Conservation (phyloP, 2,888 invertebrate genomes). For the Campoplex nolae region DNA sequence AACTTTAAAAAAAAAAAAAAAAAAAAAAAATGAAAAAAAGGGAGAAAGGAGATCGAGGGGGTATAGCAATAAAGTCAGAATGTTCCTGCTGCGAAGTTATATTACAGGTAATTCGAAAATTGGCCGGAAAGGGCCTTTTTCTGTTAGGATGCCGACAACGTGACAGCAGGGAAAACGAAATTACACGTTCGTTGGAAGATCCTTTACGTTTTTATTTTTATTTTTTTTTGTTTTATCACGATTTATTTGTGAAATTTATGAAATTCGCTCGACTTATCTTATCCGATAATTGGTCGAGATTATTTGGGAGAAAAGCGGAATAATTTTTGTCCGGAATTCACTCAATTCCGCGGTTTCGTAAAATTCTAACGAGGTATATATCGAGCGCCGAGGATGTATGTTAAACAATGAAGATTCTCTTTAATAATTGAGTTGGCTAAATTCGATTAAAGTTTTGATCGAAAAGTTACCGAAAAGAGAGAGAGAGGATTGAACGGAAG, state of each 20-base stretch:
- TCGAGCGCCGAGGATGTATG: not conserved
- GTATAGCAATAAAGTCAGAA: slow-evolving; percentile 50
- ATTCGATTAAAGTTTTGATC: slow-evolving; percentile 5
- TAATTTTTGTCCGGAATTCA: not conserved
- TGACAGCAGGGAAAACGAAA: slow-evolving; percentile 10
- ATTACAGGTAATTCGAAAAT: slow-evolving; percentile 40
- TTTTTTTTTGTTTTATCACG: not conserved
- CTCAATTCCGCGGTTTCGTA: not conserved
- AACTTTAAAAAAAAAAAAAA: not conserved
- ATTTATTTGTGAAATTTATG: not conserved
- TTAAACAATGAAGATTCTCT: not conserved
- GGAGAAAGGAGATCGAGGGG: not conserved
- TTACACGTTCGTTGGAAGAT: not conserved
- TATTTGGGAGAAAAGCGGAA: not conserved
- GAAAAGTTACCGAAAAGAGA: not conserved
- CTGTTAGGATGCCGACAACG: not conserved
- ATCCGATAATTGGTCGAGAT: not conserved
- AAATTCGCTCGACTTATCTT: not conserved
- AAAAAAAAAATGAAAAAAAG: not conserved
- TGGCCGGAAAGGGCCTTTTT: slow-evolving; percentile 14
- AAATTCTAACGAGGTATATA: not conserved
- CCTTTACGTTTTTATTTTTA: too few relatives aligned
- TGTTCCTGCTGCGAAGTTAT: slow-evolving; percentile 41
- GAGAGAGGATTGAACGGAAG: not conserved
- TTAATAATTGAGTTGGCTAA: not conserved